phyloP scores from a whole-genome alignment of 2,113 vertebrate genomes.

The Struthidea cinerea region DNA sequence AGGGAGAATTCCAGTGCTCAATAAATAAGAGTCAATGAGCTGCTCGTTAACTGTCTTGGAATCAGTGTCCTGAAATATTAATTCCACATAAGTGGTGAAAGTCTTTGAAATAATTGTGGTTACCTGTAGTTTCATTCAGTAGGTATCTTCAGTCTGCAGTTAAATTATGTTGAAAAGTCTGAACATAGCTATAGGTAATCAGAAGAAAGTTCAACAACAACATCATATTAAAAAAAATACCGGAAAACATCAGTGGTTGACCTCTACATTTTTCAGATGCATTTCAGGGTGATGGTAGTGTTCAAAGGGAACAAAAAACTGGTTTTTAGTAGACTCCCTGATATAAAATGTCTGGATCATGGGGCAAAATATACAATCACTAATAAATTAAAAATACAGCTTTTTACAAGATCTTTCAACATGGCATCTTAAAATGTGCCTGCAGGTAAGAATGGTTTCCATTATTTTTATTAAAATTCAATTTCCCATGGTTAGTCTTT shows the following conservation, averaged over 20 bases:
- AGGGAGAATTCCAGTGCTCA: constrained; percentile 61
- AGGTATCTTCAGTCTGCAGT: constrained; percentile 1
- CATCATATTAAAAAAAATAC: constrained; percentile 32
- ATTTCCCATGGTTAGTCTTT: constrained; percentile 29
- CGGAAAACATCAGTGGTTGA: constrained; percentile 25
- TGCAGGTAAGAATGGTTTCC: not conserved
- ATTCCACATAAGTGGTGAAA: constrained; percentile 39
- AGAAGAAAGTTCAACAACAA: constrained; percentile 22
- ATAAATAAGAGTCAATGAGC: constrained; percentile 59
- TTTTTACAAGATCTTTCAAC: constrained; percentile 46
- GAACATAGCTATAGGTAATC: constrained; percentile 48
- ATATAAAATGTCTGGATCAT: constrained; percentile 13
- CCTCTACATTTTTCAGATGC: constrained; percentile 17
- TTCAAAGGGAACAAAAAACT: not conserved
- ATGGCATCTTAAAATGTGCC: constrained; percentile 61
- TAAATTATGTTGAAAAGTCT: constrained; percentile 31
- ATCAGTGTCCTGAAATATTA: constrained; percentile 32
- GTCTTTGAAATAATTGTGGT: constrained; percentile 53
- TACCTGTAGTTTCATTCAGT: constrained; percentile 48
- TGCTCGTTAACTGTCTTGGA: constrained; percentile 45
- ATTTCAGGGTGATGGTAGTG: not conserved
- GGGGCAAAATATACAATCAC: constrained; percentile 24
- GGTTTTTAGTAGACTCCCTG: not conserved
- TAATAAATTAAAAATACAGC: constrained; percentile 35
- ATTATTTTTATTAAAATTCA: not conserved